Evolutionary conservation across 2,797 vertebrate genomes (phyloP).

Genomic region (Pantherophis vulpinus): DNA sequence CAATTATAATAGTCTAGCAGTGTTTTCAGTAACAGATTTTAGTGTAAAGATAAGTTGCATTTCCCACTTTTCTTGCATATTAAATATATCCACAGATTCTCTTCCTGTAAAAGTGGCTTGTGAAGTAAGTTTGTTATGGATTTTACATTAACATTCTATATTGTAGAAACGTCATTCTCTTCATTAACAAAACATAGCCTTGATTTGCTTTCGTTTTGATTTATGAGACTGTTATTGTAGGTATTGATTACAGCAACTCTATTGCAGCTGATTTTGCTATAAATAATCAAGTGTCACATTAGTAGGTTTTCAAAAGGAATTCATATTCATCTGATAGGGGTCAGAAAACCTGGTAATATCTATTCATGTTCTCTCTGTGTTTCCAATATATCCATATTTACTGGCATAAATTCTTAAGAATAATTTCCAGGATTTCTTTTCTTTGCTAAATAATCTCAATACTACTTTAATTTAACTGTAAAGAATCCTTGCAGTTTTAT

Average conservation of each 20-base stretch:
- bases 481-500: background rate
- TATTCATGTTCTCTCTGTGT: background rate
- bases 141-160: slow-evolving; percentile 63
- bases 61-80: background rate
- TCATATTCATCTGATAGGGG: slow-evolving; percentile 43
- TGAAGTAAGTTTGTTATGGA: slow-evolving; percentile 46
- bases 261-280: slow-evolving; percentile 43
- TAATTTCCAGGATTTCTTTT: background rate
- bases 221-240: slow-evolving; percentile 52
- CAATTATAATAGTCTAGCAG: background rate
- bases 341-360: slow-evolving; percentile 32
- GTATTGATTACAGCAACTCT: slow-evolving; percentile 52
- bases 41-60: background rate
- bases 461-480: slow-evolving; percentile 30
- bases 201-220: slow-evolving; percentile 37
- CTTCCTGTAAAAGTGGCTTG: slow-evolving; percentile 46
- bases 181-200: slow-evolving; percentile 57
- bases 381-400: slow-evolving; percentile 28
- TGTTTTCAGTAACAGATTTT: background rate
- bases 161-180: slow-evolving; percentile 56
- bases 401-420: slow-evolving; percentile 22
- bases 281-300: slow-evolving; percentile 22
- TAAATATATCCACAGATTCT: slow-evolving; percentile 22
- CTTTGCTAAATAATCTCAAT: slow-evolving; percentile 18
- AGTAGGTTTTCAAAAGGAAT: slow-evolving; percentile 35